phyloP scores from a whole-genome alignment of 2,888 invertebrate genomes.

The Thecocarcelia acutangulata region DNA sequence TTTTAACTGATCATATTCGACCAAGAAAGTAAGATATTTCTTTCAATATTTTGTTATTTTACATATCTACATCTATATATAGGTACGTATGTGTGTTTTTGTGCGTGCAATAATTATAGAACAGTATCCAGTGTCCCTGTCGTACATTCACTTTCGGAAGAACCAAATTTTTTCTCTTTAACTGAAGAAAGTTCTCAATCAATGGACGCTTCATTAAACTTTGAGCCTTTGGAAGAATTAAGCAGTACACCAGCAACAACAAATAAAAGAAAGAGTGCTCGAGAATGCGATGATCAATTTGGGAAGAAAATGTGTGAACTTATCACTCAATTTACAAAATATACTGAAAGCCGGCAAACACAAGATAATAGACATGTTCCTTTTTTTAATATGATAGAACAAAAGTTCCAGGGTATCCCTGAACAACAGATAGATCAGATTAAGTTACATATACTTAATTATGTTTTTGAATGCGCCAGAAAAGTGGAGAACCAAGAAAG shows the following conservation, averaged over 20 bases:
- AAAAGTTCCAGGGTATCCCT: slow-evolving; percentile 2
- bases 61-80: too few relatives aligned
- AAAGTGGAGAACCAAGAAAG: not conserved
- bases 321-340: slow-evolving; percentile 6
- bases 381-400: not conserved
- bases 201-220: not conserved
- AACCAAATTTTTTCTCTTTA: slow-evolving; percentile 5
- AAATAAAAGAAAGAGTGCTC: slow-evolving; percentile 8
- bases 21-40: slow-evolving; percentile 1
- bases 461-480: slow-evolving; percentile 2
- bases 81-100: not conserved
- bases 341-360: not conserved
- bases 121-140: slow-evolving; percentile 14
- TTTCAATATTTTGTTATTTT: not conserved
- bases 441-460: not conserved
- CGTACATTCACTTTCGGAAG: not conserved
- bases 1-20: slow-evolving; percentile 18
- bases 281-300: not conserved
- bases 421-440: not conserved
- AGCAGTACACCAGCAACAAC: not conserved
- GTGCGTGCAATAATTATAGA: too few relatives aligned
- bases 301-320: not conserved
- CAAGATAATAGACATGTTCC: not conserved
- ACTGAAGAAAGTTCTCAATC: not conserved
- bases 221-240: slow-evolving; percentile 10